Conservation (phyloP, 2,888 invertebrate genomes). For the Drosophila ochracea region DNA sequence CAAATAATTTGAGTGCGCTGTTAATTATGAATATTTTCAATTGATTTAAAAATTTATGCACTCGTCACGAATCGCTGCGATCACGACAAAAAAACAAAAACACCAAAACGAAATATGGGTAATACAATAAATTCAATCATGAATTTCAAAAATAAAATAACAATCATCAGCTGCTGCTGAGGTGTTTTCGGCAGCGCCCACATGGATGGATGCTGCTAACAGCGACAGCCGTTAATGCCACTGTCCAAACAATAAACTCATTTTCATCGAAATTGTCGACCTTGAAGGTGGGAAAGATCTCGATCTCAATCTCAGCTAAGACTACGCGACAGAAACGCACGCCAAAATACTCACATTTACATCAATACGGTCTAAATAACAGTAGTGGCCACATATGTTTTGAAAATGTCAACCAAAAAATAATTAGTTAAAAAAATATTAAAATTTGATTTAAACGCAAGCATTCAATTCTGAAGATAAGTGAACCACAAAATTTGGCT, state of each 20-base stretch:
- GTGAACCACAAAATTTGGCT: background rate
- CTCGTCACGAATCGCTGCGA: conserved; percentile 29
- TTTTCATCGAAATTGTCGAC: conserved; percentile 72
- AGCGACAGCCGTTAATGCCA: conserved; percentile 55
- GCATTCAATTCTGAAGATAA: background rate
- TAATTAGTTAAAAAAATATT: background rate
- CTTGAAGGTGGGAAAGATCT: conserved; percentile 66
- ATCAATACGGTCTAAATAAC: background rate
- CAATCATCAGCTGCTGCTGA: conserved; percentile 58
- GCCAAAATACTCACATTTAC: conserved; percentile 18
- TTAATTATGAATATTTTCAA: conserved; percentile 25
- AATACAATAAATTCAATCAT: conserved; percentile 74
- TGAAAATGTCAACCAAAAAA: background rate
- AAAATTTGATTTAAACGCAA: background rate
- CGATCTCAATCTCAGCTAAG: conserved; percentile 46
- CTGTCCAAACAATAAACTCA: conserved; percentile 77
- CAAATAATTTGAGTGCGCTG: conserved; percentile 2
- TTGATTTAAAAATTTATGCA: conserved; percentile 18
- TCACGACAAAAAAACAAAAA: conserved; percentile 38
- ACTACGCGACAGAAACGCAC: conserved; percentile 26
- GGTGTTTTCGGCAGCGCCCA: conserved; percentile 61
- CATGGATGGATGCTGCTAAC: conserved; percentile 43
- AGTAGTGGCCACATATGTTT: background rate
- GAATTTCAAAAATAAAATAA: conserved; percentile 75
- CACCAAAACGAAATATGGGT: conserved; percentile 35